Conservation (phyloP, 2,113 vertebrate genomes). For the cat (Felis catus) region DNA sequence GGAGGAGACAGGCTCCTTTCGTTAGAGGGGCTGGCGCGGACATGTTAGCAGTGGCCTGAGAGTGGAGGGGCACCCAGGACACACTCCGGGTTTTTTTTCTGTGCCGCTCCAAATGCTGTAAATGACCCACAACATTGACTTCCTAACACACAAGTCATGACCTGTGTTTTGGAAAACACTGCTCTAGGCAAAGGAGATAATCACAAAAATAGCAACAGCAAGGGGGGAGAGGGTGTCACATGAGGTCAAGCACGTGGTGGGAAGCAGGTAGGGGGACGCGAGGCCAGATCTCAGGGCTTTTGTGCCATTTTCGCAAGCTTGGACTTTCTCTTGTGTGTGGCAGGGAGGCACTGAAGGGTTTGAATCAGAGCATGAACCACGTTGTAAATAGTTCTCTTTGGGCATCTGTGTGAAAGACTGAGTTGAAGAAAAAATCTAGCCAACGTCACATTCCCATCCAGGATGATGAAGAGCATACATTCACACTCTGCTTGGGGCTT, state of each 20-base stretch:
- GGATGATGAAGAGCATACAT: not conserved
- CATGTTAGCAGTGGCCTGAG: not conserved
- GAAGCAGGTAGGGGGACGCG: not conserved
- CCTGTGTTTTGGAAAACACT: not conserved
- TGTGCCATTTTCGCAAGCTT: not conserved
- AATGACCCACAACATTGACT: not conserved
- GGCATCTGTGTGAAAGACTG: not conserved
- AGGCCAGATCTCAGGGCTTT: not conserved
- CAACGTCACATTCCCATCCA: not conserved
- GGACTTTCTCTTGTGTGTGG: not conserved
- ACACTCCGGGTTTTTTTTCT: not conserved
- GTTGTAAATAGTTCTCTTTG: not conserved
- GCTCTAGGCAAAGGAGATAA: not conserved
- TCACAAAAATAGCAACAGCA: not conserved
- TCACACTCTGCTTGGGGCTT: not conserved
- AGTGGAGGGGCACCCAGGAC: not conserved
- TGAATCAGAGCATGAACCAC: not conserved
- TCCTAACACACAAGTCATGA: not conserved
- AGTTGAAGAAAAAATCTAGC: not conserved
- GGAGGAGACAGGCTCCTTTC: not conserved
- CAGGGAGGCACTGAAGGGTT: not conserved
- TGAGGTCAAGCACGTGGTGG: not conserved
- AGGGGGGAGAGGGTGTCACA: not conserved
- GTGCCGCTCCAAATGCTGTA: not conserved
- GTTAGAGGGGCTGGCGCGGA: not conserved